Conservation (phyloP, 2,113 vertebrate species). For the Halcyon malimbica region DNA sequence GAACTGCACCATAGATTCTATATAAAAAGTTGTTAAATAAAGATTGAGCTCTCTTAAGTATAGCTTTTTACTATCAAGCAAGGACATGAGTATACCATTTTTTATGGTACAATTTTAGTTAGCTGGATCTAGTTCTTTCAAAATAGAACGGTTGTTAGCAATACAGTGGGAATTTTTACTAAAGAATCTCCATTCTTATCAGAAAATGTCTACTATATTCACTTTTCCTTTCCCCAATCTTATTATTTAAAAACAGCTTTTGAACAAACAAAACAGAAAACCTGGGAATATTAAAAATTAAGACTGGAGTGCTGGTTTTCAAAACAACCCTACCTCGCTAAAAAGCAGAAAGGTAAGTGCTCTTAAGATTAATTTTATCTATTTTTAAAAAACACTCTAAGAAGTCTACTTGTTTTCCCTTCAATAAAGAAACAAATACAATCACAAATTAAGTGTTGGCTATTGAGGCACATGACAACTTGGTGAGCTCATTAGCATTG, state of each 20-base stretch:
- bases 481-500: not conserved
- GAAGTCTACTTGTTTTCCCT: not conserved
- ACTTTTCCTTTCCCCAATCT: not conserved
- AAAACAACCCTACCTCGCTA: not conserved
- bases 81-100: not conserved
- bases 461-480: not conserved
- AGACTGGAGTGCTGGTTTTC: not conserved
- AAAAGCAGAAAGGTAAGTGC: not conserved
- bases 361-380: not conserved
- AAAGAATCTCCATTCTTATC: conserved; percentile 25
- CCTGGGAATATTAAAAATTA: not conserved
- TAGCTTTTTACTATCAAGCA: not conserved
- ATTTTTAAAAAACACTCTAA: not conserved
- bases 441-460: not conserved
- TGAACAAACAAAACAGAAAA: conserved; percentile 13
- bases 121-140: not conserved
- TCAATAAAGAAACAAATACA: not conserved
- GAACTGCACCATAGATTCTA: not conserved
- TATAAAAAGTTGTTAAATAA: not conserved
- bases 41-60: not conserved
- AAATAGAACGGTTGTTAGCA: not conserved
- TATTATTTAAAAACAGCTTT: conserved; percentile 16
- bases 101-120: not conserved
- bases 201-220: conserved; percentile 38
- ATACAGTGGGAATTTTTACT: conserved; percentile 6